A percentile compares a stretch with the other conserved stretches of the same genome.
These are phyloP conservation scores for Pagetopsis macropterus DNA, from an alignment of 2,797 vertebrate species.

Conservation along the genomic window DNA sequence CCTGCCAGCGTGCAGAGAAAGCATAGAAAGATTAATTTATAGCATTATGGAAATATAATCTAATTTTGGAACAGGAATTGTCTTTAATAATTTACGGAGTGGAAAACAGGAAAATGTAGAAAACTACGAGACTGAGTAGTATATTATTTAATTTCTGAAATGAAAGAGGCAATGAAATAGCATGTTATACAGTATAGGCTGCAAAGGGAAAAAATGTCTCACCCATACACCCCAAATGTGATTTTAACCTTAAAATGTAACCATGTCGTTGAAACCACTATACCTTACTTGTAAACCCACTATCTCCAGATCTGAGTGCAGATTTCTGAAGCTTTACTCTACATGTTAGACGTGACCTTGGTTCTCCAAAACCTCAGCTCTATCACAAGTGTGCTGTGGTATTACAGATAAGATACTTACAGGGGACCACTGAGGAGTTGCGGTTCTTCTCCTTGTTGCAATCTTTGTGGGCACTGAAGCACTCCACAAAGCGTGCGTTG, in stretches of 20 bases:
- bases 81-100: conserved; percentile 57
- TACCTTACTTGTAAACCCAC: conserved; percentile 10
- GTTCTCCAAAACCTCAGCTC: conserved; percentile 37
- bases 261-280: not conserved
- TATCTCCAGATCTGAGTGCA: not conserved
- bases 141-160: too few species aligned
- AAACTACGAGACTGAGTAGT: not conserved
- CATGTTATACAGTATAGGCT: too few species aligned
- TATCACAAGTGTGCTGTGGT: conserved; percentile 5
- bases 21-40: conserved; percentile 70
- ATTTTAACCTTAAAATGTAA: too few species aligned
- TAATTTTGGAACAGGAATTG: conserved; percentile 64
- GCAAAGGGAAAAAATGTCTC: too few species aligned
- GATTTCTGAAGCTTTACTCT: conserved; percentile 4
- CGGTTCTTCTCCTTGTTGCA: conserved; percentile 99
- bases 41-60: conserved; percentile 74
- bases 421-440: conserved; percentile 97
- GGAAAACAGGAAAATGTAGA: conserved; percentile 34
- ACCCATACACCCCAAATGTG: too few species aligned
- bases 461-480: conserved; percentile 98
- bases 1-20: conserved; percentile 44
- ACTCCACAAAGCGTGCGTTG: conserved; percentile 93
- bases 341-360: conserved; percentile 32
- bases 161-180: too few species aligned
- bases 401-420: conserved; percentile 83